phyloP scores from a whole-genome alignment of 2,113 vertebrate species.

The Ardeotis arabs region DNA sequence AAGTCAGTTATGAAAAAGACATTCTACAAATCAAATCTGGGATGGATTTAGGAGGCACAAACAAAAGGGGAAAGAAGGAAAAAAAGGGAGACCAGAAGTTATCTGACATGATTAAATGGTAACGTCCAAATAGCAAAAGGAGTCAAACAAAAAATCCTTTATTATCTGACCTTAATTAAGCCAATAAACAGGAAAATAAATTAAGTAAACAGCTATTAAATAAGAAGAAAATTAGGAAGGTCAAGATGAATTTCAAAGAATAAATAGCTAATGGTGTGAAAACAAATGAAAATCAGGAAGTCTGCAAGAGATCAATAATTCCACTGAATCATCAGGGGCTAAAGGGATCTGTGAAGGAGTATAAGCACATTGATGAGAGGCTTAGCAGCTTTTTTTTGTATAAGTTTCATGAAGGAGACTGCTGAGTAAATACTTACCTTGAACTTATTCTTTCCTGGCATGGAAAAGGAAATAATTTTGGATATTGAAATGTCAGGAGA shows the following conservation, averaged over 20 bases:
- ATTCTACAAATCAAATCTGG: neutral
- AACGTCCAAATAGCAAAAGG: neutral
- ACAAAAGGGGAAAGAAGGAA: neutral
- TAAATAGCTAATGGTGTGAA: conserved; percentile 7
- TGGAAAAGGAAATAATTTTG: neutral
- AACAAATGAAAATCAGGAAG: conserved; percentile 12
- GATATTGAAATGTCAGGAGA: conserved; percentile 1
- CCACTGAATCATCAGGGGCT: neutral
- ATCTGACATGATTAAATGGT: neutral
- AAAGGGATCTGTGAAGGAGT: neutral
- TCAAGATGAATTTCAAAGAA: neutral
- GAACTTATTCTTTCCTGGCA: neutral
- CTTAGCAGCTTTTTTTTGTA: neutral
- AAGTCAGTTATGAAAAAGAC: neutral
- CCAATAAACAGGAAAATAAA: neutral
- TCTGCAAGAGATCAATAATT: conserved; percentile 10
- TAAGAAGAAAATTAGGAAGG: neutral
- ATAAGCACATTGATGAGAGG: neutral
- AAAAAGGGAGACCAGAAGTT: conserved; percentile 16
- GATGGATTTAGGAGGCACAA: neutral
- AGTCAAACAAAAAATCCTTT: conserved; percentile 15
- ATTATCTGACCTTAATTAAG: neutral
- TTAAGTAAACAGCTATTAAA: conserved; percentile 14
- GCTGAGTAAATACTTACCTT: neutral
- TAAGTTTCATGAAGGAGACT: neutral